phyloP scores from a whole-genome alignment of 2,113 vertebrate species.

The Chloroceryle aenea region DNA sequence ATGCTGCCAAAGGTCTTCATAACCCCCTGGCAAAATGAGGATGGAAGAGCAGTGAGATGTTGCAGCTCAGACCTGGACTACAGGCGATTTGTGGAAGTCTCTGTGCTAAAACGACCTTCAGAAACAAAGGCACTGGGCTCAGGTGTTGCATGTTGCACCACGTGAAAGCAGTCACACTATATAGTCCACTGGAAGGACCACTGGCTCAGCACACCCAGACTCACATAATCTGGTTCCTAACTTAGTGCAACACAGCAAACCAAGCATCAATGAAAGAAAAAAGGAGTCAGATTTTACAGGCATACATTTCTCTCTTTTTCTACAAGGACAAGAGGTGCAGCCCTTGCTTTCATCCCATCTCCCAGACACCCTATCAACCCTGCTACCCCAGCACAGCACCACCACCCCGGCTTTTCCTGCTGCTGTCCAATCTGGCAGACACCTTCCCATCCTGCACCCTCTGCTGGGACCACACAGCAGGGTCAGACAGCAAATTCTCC shows the following conservation, averaged over 20 bases:
- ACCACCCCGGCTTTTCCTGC: neutral
- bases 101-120: neutral
- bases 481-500: neutral
- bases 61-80: neutral
- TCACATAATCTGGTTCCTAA: neutral
- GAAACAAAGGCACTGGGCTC: neutral
- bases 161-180: neutral
- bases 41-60: neutral
- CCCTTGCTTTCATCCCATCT: neutral
- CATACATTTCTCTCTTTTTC: neutral
- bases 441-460: neutral
- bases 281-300: neutral
- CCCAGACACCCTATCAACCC: neutral
- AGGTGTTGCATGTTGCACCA: neutral
- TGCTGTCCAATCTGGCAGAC: neutral
- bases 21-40: neutral
- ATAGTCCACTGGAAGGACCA: neutral
- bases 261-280: neutral
- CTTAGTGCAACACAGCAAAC: neutral
- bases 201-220: neutral
- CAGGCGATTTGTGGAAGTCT: neutral
- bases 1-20: accelerated
- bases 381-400: neutral
- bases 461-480: accelerated
- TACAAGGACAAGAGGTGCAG: neutral